phyloP scores from a whole-genome alignment of 2,888 invertebrate species.

The Tetanocera ferruginea region DNA sequence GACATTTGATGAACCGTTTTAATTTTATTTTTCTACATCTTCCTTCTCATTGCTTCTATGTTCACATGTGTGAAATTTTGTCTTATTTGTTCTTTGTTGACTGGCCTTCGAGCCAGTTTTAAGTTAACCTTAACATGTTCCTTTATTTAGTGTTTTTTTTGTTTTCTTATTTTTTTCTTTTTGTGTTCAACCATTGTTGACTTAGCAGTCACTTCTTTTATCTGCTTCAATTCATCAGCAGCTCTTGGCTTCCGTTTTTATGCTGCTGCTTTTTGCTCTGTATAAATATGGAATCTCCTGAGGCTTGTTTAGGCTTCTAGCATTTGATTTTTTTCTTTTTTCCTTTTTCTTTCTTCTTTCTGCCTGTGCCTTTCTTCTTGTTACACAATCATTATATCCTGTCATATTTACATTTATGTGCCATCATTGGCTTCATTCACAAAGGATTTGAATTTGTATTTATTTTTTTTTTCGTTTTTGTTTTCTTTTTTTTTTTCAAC shows the following conservation, averaged over 20 bases:
- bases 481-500: background rate
- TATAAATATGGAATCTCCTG: background rate
- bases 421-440: slow-evolving; percentile 20
- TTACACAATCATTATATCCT: slow-evolving; percentile 2
- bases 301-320: background rate
- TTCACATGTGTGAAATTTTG: slow-evolving; percentile 20
- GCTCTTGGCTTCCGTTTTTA: background rate
- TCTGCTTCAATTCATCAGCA: slow-evolving; percentile 11
- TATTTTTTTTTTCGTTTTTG: background rate
- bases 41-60: background rate
- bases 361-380: background rate
- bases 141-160: background rate
- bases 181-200: background rate
- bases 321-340: background rate
- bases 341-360: background rate
- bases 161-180: background rate
- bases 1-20: slow-evolving; percentile 8
- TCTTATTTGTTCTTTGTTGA: background rate
- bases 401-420: slow-evolving; percentile 25
- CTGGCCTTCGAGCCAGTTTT: background rate
- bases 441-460: slow-evolving; percentile 13
- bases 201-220: background rate
- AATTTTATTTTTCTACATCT: no score
- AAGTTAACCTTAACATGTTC: background rate
- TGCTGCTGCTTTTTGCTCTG: background rate